Evolutionary conservation across 1,140 invertebrate species (phyloP), one percentile per base, ranked within the genome.

Genomic region (Hyles euphorbiae): DNA sequence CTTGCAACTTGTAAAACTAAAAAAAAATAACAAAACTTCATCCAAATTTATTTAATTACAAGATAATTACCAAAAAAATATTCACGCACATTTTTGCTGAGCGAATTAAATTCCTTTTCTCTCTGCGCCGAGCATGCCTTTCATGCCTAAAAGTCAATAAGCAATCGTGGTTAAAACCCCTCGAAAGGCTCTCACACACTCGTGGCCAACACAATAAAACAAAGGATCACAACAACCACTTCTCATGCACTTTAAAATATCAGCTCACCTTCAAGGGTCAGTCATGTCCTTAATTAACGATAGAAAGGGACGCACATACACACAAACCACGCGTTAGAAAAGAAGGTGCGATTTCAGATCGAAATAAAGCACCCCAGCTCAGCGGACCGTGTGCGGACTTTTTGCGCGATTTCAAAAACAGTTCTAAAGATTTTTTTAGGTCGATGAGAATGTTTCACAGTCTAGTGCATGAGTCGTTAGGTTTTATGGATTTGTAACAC

Each of bases 211-310:
- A 78, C 70, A 79, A 78, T 87, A 77, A 84, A 74, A 87, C 81
- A 85, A 87, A 76, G 74, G 81, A 82, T 83, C 81, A 85, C 74
- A 83, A 83, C 75, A 81, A 83, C 74, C 74, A 78, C 84, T 87
- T 83, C 76, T 78, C 76, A 78, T 75, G 72, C 71, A 75, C 78
- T 76, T 70, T 48, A 77, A 76, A 72, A 78, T 79, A 78, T 48
- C 69, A 68, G 65, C 70, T 75, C 67, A 69, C 79, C 68, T 79
- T 74, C 64, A 70, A 76, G 76, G 79, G 83, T 87, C 81, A 78
- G 74, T 71, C 59, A 80, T 69, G 70, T 77, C 77, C 77, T 84
- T 83, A 84, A 87, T 84, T 87, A 87, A 72, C 63, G 68, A 55
- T 44, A 64, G 43, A 56, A 33, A 53, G 69, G 61, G 76, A 82